Evolutionary conservation across 64 coral and sea anemone species (phyloP), one percentile per base, ranked within the genome.

Genomic region (Orbicella faveolata): DNA sequence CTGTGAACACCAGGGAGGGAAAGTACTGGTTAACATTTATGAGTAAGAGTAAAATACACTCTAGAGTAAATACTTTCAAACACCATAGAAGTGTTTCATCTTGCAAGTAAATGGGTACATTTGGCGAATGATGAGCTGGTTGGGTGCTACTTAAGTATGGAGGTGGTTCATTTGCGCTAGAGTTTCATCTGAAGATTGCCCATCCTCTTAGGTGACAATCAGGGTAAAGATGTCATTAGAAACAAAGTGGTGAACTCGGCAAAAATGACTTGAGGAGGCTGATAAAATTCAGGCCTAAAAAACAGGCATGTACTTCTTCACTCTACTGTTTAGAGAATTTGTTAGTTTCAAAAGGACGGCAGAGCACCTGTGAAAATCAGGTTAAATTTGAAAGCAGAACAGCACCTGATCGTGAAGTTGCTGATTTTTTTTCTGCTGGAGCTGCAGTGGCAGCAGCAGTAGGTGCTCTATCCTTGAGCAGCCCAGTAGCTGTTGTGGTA

Each of bases 391-490:
- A 52, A 72, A 11, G 15, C 3, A 33, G 65, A 9, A 66, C 10
- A 9, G 19, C 61, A 85, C 82, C 82, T 85, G 82, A 52, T 73
- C 68, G 67, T 72, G 82, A 12, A 85, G 65, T 48, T 7, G 65
- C 1, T 51, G 82, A 83, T 41, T 57, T 15, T 87, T 92, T 92
- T 25, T 84, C 55, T 54, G 41, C 37, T 52, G 9, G 35, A 63
- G 81, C 9, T 78, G 11, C 59, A 65, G 82, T 2, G 68, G 55
- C 55, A 15, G 0, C 15, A 59, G 55, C 15, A 59, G 81, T 44
- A 1, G 73, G 26, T 9, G 87, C 16, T 30, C 68, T 92, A 44
- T 86, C 81, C 35, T 84, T 92, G 0, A 25, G 82, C 63, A 85
- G 37, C 51, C 23, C 65, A 15, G 63, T 25, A 48, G 65, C 21